These are phyloP conservation scores for Tortrix viridana DNA, from an alignment of 2,888 invertebrate species.

Conservation along the genomic window DNA sequence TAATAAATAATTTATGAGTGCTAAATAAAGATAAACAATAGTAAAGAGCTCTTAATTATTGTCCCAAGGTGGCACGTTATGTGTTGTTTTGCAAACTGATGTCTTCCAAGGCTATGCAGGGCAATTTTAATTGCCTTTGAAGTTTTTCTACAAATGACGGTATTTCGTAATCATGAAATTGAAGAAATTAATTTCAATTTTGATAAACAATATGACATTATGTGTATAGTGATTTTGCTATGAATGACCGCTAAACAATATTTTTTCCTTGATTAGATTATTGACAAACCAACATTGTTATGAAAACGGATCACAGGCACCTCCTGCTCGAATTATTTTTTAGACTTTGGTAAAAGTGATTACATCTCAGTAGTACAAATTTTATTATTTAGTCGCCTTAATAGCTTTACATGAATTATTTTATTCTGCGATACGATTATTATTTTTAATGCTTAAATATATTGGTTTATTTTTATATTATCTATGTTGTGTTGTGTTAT, in stretches of 20 bases:
- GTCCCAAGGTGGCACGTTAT: slow-evolving; percentile 23
- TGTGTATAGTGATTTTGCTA: background rate
- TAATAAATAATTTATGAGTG: background rate
- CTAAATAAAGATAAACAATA: background rate
- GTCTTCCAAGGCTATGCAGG: slow-evolving; percentile 58
- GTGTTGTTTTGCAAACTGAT: slow-evolving; percentile 42
- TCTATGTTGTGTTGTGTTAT: slow-evolving; percentile 50
- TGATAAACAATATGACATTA: background rate
- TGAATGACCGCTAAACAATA: background rate
- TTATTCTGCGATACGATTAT: slow-evolving; percentile 55
- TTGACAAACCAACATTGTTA: slow-evolving; percentile 38
- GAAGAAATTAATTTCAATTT: no score
- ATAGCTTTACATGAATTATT: slow-evolving; percentile 57
- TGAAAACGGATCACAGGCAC: slow-evolving; percentile 37
- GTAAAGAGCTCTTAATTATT: background rate
- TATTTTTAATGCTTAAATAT: slow-evolving; percentile 48
- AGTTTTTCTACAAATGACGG: slow-evolving; percentile 14
- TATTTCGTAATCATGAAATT: slow-evolving; percentile 5
- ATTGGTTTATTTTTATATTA: slow-evolving; percentile 50
- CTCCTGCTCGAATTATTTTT: slow-evolving; percentile 37
- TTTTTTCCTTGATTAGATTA: slow-evolving; percentile 6
- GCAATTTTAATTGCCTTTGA: slow-evolving; percentile 36
- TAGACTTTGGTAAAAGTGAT: slow-evolving; percentile 60
- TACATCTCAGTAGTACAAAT: slow-evolving; percentile 77
- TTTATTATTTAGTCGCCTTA: slow-evolving; percentile 63